phyloP scores from a whole-genome alignment of 2,888 invertebrate genomes.

The Tholera decimalis region DNA sequence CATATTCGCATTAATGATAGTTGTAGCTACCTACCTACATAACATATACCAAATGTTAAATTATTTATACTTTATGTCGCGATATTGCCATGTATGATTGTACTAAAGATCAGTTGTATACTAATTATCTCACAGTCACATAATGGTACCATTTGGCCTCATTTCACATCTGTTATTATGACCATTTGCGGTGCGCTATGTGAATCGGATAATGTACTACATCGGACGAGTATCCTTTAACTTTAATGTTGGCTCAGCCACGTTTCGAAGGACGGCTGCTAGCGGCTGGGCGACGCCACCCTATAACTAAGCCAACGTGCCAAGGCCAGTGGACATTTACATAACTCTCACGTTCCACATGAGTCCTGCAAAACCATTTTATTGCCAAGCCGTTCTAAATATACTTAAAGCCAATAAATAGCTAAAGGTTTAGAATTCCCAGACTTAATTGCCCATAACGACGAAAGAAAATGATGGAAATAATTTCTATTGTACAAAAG shows the following conservation, averaged over 20 bases:
- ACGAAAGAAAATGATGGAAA: conserved; percentile 10
- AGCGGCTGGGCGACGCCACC: conserved; percentile 64
- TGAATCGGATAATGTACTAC: conserved; percentile 29
- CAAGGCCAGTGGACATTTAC: conserved; percentile 78
- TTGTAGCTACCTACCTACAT: conserved; percentile 32
- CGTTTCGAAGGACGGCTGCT: conserved; percentile 56
- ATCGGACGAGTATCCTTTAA: conserved; percentile 40
- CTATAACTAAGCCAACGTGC: conserved; percentile 78
- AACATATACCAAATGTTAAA: conserved; percentile 35
- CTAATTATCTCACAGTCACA: conserved; percentile 43
- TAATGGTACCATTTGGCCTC: conserved; percentile 51
- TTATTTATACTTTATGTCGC: conserved; percentile 10
- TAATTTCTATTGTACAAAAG: conserved; percentile 1
- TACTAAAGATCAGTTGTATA: conserved; percentile 37
- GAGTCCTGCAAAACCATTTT: conserved; percentile 58
- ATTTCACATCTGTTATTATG: conserved; percentile 55
- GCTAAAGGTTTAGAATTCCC: conserved; percentile 28
- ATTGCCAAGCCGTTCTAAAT: conserved; percentile 56
- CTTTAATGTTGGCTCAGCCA: conserved; percentile 37
- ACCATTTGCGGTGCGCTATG: conserved; percentile 36
- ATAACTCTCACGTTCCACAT: conserved; percentile 74
- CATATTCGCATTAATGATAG: conserved; percentile 33
- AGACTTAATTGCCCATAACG: conserved; percentile 24
- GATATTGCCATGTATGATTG: conserved; percentile 21
- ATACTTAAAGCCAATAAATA: conserved; percentile 34